Percentiles rank a stretch among this genome's conserved stretches.
Conservation (phyloP, 2,888 invertebrate species). For the Axea sp. region DNA sequence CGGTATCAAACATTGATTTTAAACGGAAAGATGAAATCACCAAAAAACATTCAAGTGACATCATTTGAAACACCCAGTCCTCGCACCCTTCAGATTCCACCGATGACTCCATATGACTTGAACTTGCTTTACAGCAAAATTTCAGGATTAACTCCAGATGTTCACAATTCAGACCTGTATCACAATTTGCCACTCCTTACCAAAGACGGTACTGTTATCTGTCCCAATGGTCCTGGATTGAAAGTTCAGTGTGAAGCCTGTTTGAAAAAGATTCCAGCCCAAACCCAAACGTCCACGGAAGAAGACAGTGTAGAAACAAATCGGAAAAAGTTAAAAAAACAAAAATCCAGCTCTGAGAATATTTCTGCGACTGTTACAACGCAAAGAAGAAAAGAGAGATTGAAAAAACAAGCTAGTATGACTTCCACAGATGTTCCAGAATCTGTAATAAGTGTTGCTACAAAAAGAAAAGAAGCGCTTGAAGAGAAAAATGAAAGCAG, state of each 20-base stretch:
- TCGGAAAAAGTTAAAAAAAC: constrained; percentile 62
- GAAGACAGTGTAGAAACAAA: constrained; percentile 39
- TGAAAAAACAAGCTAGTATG: constrained; percentile 70
- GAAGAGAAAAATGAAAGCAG: constrained; percentile 75
- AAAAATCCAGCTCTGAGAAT: constrained; percentile 53
- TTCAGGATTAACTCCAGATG: constrained; percentile 62
- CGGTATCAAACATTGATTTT: constrained; percentile 37
- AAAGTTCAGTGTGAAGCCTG: constrained; percentile 65
- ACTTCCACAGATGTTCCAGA: constrained; percentile 68
- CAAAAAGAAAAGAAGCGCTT: constrained; percentile 61
- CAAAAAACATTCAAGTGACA: constrained; percentile 74
- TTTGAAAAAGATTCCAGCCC: constrained; percentile 69
- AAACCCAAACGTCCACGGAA: constrained; percentile 70
- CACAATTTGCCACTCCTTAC: constrained; percentile 70
- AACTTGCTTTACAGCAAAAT: constrained; percentile 65
- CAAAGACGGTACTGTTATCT: constrained; percentile 59
- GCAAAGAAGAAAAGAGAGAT: constrained; percentile 65
- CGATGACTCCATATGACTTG: constrained; percentile 68
- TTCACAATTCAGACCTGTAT: constrained; percentile 65
- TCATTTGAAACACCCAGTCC: constrained; percentile 77
- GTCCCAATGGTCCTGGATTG: constrained; percentile 53
- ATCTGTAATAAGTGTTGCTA: constrained; percentile 57
- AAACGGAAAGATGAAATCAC: constrained; percentile 36
- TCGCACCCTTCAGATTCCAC: constrained; percentile 69
- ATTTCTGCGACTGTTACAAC: constrained; percentile 49